phyloP scores from a whole-genome alignment of 2,888 invertebrate genomes.

The Abrostola tripartita region DNA sequence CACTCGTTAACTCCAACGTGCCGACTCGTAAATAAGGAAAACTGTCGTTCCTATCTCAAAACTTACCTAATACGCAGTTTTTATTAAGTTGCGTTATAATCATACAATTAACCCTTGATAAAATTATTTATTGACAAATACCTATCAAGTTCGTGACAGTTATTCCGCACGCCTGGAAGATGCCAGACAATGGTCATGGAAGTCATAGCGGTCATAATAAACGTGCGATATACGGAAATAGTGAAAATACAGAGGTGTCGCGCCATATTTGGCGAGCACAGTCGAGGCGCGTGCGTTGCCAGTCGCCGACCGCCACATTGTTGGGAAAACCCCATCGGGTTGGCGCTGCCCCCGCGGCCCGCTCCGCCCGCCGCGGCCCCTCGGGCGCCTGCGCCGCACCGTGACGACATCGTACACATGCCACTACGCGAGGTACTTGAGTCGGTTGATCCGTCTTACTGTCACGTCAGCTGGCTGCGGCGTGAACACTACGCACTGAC shows the following conservation, averaged over 20 bases:
- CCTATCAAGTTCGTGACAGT: not conserved
- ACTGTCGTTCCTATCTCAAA: slow-evolving; percentile 18
- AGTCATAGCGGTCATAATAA: slow-evolving; percentile 19
- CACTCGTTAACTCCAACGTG: slow-evolving; percentile 19
- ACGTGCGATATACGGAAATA: slow-evolving; percentile 66
- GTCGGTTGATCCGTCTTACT: slow-evolving; percentile 38
- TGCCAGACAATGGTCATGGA: slow-evolving; percentile 23
- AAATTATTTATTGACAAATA: slow-evolving; percentile 8
- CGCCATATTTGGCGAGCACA: slow-evolving; percentile 78
- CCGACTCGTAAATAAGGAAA: slow-evolving; percentile 44
- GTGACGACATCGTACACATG: slow-evolving; percentile 58
- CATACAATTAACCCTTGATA: slow-evolving; percentile 17
- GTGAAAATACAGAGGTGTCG: slow-evolving; percentile 65
- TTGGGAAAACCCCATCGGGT: slow-evolving; percentile 84
- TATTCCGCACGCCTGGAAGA: slow-evolving; percentile 5
- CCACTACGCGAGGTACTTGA: slow-evolving; percentile 36
- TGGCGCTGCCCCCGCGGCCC: slow-evolving; percentile 51
- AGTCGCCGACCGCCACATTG: slow-evolving; percentile 71
- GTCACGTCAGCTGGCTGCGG: slow-evolving; percentile 44
- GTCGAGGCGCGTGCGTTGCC: slow-evolving; percentile 62
- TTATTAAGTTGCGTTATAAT: slow-evolving; percentile 31
- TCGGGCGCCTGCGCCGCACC: slow-evolving; percentile 37
- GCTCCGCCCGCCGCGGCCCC: slow-evolving; percentile 43
- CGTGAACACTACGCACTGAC: slow-evolving; percentile 12
- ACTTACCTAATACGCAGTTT: slow-evolving; percentile 14